Percentiles rank a stretch among this genome's conserved stretches.
Conservation (phyloP, 2,888 invertebrate genomes). For the Osmoderma eremita region DNA sequence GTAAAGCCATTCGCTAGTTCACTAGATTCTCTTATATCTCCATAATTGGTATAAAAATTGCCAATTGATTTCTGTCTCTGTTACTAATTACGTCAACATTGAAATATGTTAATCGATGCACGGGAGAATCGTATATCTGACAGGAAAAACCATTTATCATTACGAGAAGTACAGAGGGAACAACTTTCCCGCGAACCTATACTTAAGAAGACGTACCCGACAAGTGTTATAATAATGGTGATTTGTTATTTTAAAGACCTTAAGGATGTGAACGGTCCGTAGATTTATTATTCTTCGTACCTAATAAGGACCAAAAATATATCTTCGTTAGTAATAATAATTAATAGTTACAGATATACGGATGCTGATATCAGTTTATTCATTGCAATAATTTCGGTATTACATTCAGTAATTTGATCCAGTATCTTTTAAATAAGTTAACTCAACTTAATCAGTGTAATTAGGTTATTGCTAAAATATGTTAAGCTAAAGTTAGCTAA, state of each 20-base stretch:
- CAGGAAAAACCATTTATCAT: conserved; percentile 34
- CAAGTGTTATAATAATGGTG: conserved; percentile 29
- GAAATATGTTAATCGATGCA: conserved; percentile 27
- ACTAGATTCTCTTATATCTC: too few species aligned
- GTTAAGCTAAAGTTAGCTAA: too few species aligned
- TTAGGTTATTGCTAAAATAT: too few species aligned
- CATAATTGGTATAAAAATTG: conserved; percentile 23
- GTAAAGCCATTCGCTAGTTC: conserved; percentile 8
- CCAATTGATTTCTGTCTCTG: conserved; percentile 10
- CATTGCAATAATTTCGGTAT: too few species aligned
- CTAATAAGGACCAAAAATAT: neutral
- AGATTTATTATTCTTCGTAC: conserved; percentile 27
- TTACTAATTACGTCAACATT: conserved; percentile 30
- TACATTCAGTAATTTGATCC: too few species aligned
- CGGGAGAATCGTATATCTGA: conserved; percentile 25
- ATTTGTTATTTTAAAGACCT: conserved; percentile 35
- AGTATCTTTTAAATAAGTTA: too few species aligned
- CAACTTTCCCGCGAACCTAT: conserved; percentile 3
- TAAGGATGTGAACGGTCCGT: conserved; percentile 4
- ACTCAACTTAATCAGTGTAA: too few species aligned
- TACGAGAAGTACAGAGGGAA: conserved; percentile 6
- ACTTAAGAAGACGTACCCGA: conserved; percentile 5
- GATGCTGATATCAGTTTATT: neutral
- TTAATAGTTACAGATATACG: conserved; percentile 8
- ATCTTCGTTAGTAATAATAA: neutral